These are phyloP conservation scores for Zoanthus sociatus DNA, from an alignment of 92 coral and sea anemone genomes.

Conservation along the genomic window DNA sequence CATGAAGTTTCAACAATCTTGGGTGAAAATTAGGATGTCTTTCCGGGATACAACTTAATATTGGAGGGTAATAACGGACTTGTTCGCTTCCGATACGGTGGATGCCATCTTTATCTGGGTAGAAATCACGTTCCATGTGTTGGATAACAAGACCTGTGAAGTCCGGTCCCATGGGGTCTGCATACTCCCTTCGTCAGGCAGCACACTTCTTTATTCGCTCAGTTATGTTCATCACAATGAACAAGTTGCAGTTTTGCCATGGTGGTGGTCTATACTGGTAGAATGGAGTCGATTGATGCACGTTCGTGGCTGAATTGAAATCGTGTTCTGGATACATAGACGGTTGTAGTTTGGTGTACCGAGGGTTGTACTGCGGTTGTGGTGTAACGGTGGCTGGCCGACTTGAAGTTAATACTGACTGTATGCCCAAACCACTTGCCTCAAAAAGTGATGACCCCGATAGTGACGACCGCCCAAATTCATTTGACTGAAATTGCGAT, in stretches of 20 bases:
- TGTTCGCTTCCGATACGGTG: slow-evolving; percentile 25
- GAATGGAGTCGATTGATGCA: not conserved
- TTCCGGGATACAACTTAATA: not conserved
- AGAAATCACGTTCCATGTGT: no score
- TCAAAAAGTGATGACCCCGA: no score
- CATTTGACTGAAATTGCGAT: no score
- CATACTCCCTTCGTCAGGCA: slow-evolving; percentile 20
- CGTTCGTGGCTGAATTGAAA: not conserved
- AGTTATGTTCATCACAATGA: slow-evolving; percentile 37
- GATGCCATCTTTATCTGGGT: not conserved
- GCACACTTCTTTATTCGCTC: slow-evolving; percentile 44
- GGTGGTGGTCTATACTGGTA: slow-evolving; percentile 11
- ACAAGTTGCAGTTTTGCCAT: slow-evolving; percentile 50
- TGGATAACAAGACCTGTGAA: no score
- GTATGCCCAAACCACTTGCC: no score
- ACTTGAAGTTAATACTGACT: no score
- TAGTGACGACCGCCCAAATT: no score
- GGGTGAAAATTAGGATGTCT: slow-evolving; percentile 42
- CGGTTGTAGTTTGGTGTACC: not conserved
- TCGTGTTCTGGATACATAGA: not conserved
- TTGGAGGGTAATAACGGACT: slow-evolving; percentile 29
- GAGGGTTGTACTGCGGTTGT: no score
- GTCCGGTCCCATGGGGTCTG: slow-evolving; percentile 38
- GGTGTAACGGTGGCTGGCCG: no score
- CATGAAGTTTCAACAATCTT: not conserved